Base-by-base conservation (phyloP, 2,888 invertebrate species). In the Lacanobia oleracea region DNA sequence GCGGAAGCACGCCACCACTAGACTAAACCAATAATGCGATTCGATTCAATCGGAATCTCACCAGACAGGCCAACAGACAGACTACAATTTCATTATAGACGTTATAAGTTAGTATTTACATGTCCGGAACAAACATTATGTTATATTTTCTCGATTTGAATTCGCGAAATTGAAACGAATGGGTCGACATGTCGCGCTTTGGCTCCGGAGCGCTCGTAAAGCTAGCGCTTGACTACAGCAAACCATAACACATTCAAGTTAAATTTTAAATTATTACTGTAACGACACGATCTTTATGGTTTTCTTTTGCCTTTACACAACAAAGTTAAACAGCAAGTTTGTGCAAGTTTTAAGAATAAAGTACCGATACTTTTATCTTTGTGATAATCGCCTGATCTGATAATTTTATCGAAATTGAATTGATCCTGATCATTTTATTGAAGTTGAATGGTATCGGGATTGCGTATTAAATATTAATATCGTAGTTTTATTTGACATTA, bases 111-210 rank as follows among this genome's bases (percentile, higher is more conserved):
- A 23, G 10, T 12, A 14, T n/a, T 48, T 27, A 45, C 9, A 8
- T 50, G n/a, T 59, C 21, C 16, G 33, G 33, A 33, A 57, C 48
- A 62, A 51, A 50, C 12, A 51, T 60, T 12, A 7, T 16, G 6
- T 12, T 43, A 23, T 16, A 54, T 18, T 68, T 57, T 54, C 27
- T 48, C 7, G 40, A 51, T 37, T 78, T 54, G 45, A 62, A 66
- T 63, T 51, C n/a, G 10, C 33, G 14, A 37, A 59, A 54, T 59
- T 51, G 14, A 66, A 66, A 51, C 45, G 8, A 79, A 75, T 66
- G 45, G 43, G 10, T n/a, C 10, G 51, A 70, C 43, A 62, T 56
- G 75, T 27, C 33, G 51, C 23, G 69, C 23, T n/a, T 18, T 12
- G 61, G 43, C 69, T 69, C 53, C 61, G n/a, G 16, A 27, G 33